phyloP scores from a whole-genome alignment of 2,888 invertebrate species.

The Microplitis deprimator region DNA sequence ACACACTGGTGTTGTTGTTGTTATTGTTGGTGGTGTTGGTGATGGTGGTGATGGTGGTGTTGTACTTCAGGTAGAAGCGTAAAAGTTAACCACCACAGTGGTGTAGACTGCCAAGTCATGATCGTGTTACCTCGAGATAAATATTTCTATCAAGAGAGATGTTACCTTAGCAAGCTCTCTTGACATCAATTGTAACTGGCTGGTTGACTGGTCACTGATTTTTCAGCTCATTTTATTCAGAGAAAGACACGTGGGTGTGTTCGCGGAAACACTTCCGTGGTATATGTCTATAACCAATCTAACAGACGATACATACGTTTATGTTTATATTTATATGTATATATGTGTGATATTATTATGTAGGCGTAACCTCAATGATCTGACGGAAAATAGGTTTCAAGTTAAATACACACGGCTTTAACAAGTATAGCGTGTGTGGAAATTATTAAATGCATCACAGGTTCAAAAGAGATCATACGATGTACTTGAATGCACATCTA shows the following conservation, averaged over 20 bases:
- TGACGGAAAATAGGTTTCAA: conserved; percentile 46
- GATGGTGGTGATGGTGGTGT: conserved; percentile 36
- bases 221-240: neutral
- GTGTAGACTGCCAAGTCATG: conserved; percentile 37
- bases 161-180: conserved; percentile 7
- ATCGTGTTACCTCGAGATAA: conserved; percentile 36
- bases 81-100: conserved; percentile 45
- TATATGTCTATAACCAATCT: conserved; percentile 1
- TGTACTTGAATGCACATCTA: neutral
- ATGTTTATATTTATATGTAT: conserved; percentile 23
- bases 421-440: neutral
- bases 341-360: conserved; percentile 43
- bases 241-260: conserved; percentile 7
- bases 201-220: conserved; percentile 12
- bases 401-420: conserved; percentile 16
- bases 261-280: conserved; percentile 29
- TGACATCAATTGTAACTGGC: conserved; percentile 6
- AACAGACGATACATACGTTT: conserved; percentile 19
- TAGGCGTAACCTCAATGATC: conserved; percentile 50
- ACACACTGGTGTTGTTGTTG: neutral
- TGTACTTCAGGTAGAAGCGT: conserved; percentile 46
- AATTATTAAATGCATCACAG: conserved; percentile 25
- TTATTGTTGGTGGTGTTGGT: neutral
- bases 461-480: neutral
- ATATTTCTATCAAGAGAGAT: conserved; percentile 4